Evolutionary conservation across 2,888 invertebrate genomes (phyloP), one percentile per base, ranked within the genome.

Genomic region (Dasypolia templi): DNA sequence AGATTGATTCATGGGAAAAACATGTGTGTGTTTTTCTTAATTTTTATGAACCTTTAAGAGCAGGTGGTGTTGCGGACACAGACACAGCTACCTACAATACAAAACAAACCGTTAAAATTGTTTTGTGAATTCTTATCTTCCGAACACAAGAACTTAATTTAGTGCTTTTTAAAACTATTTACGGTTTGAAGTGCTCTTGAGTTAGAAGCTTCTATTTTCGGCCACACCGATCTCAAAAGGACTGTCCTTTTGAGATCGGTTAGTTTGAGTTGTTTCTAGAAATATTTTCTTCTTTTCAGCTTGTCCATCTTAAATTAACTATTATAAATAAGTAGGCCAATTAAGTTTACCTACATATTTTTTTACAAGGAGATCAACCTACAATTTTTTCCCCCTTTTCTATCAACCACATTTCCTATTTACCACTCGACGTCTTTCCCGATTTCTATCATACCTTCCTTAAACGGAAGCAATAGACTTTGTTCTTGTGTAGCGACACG

Each of bases 401-500:
- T 58, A 72, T 79, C 64, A 83, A 80, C 26, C 4, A n/a, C 49
- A 11, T n/a, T 62, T 66, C 29, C 11, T 83, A 59, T 83, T 53
- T 63, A 9, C 78, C 26, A 62, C 58, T 62, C 51, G 29, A 55
- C 35, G 66, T 74, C 35, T 69, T 59, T 58, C 62, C 65, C 44
- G 11, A 51, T 72, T 74, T 35, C 64, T 68, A 72, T 64, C 29
- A 53, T 65, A 74, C 56, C 59, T 46, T 59, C 42, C 53, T 46
- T n/a, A 44, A 26, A 55, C 44, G 56, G 44, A 68, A 75, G 66
- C 69, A 79, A 88, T 87, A 84, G 86, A 84, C 75, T 87, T 83
- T 85, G 76, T 75, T 86, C 85, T 85, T 75, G 77, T 83, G 91
- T 90, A 44, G 56, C 77, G 69, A 89, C 85, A 91, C 89, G 77